These are phyloP conservation scores for Luscinia luscinia DNA, from an alignment of 2,797 vertebrate genomes.

Conservation along the genomic window DNA sequence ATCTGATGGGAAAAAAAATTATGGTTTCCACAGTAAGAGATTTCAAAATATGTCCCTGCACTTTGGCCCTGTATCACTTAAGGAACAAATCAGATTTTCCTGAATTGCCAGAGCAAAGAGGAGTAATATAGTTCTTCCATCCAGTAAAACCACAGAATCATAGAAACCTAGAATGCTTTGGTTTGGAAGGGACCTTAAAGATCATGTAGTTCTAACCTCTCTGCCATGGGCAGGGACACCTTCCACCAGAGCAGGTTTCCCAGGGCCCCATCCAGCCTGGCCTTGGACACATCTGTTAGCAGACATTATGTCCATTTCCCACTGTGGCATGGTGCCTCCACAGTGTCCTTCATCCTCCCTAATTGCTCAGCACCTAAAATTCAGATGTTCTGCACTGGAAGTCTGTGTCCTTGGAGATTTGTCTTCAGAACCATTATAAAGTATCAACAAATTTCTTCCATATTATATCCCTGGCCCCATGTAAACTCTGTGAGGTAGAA, in stretches of 20 bases:
- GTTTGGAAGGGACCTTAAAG: neutral
- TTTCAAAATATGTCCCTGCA: neutral
- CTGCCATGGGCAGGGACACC: neutral
- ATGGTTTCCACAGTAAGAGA: neutral
- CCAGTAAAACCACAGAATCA: neutral
- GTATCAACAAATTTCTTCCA: neutral
- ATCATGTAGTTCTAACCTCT: neutral
- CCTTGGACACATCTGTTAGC: neutral
- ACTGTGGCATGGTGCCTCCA: fast-evolving
- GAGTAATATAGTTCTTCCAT: neutral
- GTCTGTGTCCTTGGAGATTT: neutral
- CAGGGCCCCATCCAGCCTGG: neutral
- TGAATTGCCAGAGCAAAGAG: neutral
- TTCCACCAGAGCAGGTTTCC: neutral
- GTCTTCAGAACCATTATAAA: neutral
- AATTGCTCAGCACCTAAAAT: neutral
- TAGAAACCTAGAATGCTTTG: neutral
- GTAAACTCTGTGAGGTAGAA: neutral
- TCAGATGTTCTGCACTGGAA: neutral
- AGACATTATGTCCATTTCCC: neutral
- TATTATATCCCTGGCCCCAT: neutral
- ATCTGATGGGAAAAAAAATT: neutral
- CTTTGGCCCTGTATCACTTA: neutral
- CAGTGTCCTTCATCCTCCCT: neutral
- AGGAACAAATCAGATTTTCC: neutral